Evolutionary conservation across 2,888 invertebrate genomes (phyloP), one percentile per base, ranked within the genome.

Genomic region (Hyposoter didymator): DNA sequence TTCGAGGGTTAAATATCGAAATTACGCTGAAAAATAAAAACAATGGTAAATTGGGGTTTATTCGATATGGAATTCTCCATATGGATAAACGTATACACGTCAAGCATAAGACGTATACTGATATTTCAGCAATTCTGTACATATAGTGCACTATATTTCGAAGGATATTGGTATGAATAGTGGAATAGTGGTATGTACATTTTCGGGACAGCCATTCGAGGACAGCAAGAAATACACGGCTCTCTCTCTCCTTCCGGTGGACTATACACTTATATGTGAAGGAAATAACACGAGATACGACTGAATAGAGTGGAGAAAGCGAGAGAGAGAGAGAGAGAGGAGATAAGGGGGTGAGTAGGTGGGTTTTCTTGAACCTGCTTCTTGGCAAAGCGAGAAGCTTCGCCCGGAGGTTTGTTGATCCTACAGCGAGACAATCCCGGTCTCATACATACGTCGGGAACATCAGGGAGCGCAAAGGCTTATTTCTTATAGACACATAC

Each of bases 361-460:
- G 75, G 64, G 12, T 75, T 45, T 79, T 72, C 72, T 72, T 39
- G 35, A 72, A 79, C 64, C 49, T n/a, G 19, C 72, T 72, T 78
- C 69, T 78, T 78, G 79, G 72, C 79, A 79, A 22, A 72, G 72
- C 35, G 70, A 62, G 39, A 59, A 78, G 52, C 45, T 62, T 79
- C 72, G 72, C 49, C 79, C 64, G 72, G 49, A 64, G 72, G 49
- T 72, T 72, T 79, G 72, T 79, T 79, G 72, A 78, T 79, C 72
- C 79, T 64, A 39, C 64, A 64, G 49, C 35, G 79, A 49, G 64
- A 79, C 72, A 72, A 79, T 79, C 64, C 72, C 39, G 64, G 72
- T 64, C 22, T 72, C 35, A 59, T 79, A 45, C 64, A 14, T 47
- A 64, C 45, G 73, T 19, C 39, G 55, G 28, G 19, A 72, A 72